Evolutionary conservation across 2,888 invertebrate species (phyloP).

Genomic region (Hypolimnas misippus): DNA sequence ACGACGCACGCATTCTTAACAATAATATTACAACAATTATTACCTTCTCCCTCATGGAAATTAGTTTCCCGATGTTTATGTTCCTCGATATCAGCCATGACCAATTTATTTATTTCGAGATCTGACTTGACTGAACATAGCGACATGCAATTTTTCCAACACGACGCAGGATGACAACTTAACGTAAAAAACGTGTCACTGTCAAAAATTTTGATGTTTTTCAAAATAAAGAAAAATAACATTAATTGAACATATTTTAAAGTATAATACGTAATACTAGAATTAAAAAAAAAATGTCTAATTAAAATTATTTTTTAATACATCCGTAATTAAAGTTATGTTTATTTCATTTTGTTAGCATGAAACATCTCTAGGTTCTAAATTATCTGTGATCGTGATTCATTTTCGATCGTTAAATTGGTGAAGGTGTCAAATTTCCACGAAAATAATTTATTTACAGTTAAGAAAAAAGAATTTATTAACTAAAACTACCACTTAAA

Average conservation of each 20-base stretch:
- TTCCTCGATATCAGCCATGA: conserved; percentile 81
- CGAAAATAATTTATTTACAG: conserved; percentile 21
- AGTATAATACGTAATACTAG: neutral
- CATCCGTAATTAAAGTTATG: no score
- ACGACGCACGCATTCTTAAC: conserved; percentile 65
- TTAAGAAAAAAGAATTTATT: conserved; percentile 1
- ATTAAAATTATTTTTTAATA: no score
- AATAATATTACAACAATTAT: conserved; percentile 77
- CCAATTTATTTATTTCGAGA: conserved; percentile 81
- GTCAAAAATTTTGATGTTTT: conserved; percentile 49
- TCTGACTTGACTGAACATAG: conserved; percentile 82
- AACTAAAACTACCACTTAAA: neutral
- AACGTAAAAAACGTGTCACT: conserved; percentile 67
- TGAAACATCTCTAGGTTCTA: no score
- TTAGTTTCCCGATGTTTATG: conserved; percentile 78
- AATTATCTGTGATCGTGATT: conserved; percentile 25
- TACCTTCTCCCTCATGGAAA: conserved; percentile 82
- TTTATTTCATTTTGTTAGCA: no score
- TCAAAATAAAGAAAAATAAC: neutral
- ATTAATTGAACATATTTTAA: neutral
- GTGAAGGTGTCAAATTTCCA: conserved; percentile 35
- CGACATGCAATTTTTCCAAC: conserved; percentile 78
- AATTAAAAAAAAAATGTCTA: neutral
- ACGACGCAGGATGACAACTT: conserved; percentile 75
- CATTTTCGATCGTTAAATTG: conserved; percentile 20